Percentiles rank a stretch among this genome's conserved stretches.
These are phyloP conservation scores for Larimichthys polyactis DNA, from an alignment of 2,113 vertebrate species.

Conservation along the genomic window DNA sequence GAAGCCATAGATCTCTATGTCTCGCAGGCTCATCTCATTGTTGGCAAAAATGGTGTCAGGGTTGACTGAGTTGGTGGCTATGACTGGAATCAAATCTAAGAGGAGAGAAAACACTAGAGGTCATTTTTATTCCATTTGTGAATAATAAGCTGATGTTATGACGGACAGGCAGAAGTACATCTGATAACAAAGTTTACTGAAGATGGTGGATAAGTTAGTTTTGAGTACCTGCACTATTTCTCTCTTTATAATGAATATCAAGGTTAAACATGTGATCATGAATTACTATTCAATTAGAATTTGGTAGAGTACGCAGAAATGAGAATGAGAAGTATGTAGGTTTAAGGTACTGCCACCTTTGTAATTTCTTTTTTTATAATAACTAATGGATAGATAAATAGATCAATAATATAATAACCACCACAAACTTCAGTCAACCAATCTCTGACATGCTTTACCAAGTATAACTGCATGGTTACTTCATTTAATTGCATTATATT, in stretches of 20 bases:
- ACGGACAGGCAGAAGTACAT: not conserved
- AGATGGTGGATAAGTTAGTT: not conserved
- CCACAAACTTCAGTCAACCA: no score
- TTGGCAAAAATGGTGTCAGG: constrained; percentile 97
- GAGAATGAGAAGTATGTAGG: not conserved
- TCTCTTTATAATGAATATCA: not conserved
- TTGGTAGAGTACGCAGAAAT: no score
- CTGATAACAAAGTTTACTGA: not conserved
- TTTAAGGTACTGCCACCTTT: not conserved
- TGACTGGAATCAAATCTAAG: constrained; percentile 87
- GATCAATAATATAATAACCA: no score
- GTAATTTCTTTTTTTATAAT: not conserved
- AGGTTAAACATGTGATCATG: not conserved
- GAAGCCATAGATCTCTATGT: constrained; percentile 97
- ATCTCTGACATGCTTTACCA: not conserved
- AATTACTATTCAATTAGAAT: no score
- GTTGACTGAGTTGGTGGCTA: constrained; percentile 89
- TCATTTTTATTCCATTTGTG: not conserved
- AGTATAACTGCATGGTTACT: not conserved
- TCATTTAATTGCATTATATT: not conserved
- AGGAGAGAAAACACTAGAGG: not conserved
- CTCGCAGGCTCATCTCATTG: constrained; percentile 96
- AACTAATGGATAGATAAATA: no score
- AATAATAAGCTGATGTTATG: not conserved
- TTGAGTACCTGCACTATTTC: not conserved